phyloP scores from a whole-genome alignment of 2,113 vertebrate species.

The Centropus bengalensis region DNA sequence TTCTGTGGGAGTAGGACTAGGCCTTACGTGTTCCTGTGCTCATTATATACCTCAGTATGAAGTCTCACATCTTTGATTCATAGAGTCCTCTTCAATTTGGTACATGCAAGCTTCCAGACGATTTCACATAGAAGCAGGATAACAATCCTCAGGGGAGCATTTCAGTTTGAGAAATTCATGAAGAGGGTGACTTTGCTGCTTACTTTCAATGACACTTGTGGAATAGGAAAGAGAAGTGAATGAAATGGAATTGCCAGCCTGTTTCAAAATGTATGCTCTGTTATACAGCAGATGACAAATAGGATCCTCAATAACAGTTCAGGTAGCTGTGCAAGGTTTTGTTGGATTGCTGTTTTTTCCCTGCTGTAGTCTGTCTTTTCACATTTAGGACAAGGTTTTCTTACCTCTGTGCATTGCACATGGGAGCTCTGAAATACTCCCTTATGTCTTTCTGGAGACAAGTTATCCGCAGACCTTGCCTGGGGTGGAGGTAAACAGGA shows the following conservation, averaged over 20 bases:
- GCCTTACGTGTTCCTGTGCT: conserved; percentile 17
- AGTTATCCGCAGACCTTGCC: background rate
- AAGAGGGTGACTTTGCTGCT: conserved; percentile 61
- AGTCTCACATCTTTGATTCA: conserved; percentile 65
- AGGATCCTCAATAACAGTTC: background rate
- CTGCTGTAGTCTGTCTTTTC: background rate
- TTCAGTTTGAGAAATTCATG: conserved; percentile 64
- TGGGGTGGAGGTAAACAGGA: background rate
- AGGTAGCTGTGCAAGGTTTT: background rate
- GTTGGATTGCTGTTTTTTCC: background rate
- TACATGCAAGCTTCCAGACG: conserved; percentile 36
- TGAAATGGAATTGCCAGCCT: conserved; percentile 37
- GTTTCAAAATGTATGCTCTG: conserved; percentile 25
- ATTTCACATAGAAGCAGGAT: conserved; percentile 52
- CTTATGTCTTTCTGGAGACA: background rate
- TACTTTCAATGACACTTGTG: conserved; percentile 64
- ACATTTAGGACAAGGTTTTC: background rate
- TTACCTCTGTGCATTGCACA: background rate
- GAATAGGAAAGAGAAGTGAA: conserved; percentile 57
- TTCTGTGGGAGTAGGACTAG: background rate
- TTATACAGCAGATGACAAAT: conserved; percentile 13
- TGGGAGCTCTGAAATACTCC: background rate
- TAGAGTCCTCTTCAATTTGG: conserved; percentile 56
- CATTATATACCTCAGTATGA: conserved; percentile 27
- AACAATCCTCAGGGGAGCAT: conserved; percentile 65